Evolutionary conservation across 2,113 vertebrate genomes (phyloP).

Genomic region (Takifugu bimaculatus): DNA sequence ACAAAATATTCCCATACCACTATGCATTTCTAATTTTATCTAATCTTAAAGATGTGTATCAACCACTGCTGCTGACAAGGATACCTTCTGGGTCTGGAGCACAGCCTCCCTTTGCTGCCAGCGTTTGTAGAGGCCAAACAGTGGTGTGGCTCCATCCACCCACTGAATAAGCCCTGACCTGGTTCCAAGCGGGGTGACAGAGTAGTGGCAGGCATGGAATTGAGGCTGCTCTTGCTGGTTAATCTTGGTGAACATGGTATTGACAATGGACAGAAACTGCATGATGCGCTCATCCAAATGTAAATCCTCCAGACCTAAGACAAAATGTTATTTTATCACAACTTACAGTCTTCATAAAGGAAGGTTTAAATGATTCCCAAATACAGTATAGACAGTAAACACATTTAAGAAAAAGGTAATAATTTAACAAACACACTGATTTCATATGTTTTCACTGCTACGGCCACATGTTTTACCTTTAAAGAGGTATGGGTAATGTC

Average conservation of each 20-base stretch:
- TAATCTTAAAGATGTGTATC: neutral
- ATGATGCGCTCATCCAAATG: slow-evolving; percentile 98
- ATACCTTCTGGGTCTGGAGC: slow-evolving; percentile 91
- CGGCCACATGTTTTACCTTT: slow-evolving; percentile 79
- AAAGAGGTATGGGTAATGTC: slow-evolving; percentile 94
- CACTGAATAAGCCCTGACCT: slow-evolving; percentile 96
- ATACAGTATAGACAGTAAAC: neutral
- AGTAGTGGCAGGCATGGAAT: slow-evolving; percentile 95
- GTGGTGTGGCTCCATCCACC: slow-evolving; percentile 95
- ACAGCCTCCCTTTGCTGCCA: slow-evolving; percentile 96
- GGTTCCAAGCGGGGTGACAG: slow-evolving; percentile 94
- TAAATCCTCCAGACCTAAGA: slow-evolving; percentile 90
- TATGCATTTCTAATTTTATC: too few species aligned
- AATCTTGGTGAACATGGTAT: slow-evolving; percentile 98
- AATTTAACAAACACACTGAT: neutral
- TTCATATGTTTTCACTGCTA: neutral
- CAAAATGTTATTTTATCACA: neutral
- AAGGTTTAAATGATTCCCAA: too few species aligned
- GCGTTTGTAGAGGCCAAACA: slow-evolving; percentile 97
- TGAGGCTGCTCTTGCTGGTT: slow-evolving; percentile 92
- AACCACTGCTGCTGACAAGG: neutral
- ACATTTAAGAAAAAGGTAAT: neutral
- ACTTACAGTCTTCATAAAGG: too few species aligned
- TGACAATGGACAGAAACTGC: slow-evolving; percentile 98
- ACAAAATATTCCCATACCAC: neutral